Base-by-base conservation (phyloP, 2,888 invertebrate species). In the Agrochola macilenta region DNA sequence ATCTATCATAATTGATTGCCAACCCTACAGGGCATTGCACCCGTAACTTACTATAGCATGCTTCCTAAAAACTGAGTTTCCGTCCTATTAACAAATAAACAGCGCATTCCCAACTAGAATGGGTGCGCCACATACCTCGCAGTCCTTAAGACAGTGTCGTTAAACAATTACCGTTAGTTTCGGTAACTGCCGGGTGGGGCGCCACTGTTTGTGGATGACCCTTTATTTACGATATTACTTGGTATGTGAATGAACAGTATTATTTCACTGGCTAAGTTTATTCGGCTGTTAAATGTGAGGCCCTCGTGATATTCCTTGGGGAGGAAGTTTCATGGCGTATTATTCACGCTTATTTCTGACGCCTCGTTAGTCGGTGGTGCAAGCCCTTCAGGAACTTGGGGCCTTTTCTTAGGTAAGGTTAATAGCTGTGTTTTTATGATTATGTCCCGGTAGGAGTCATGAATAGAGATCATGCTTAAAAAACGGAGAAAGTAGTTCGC, bases 81-180 rank as follows among this genome's bases (percentile, higher is more conserved):
- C 60, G 39, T 63, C 63, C 63, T 65, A 71, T 78, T 76, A 78
- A 78, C 81, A 77, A 85, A 85, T 54, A 81, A 81, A 85, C 43
- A 83, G 65, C 76, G 58, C 64, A 77, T 77, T 72, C 69, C 76
- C 69, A 74, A 77, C 73, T 68, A 64, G 49, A 84, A 83, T 68
- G 74, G 83, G 69, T 54, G 74, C 75, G 65, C 78, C 76, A 78
- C 88, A 88, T 87, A 83, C 88, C 81, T n/a, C 54, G 65, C 73
- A 80, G 79, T 84, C 84, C 88, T 86, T 83, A 88, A 86, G 81
- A 83, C 85, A 74, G 83, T 82, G 88, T 87, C 86, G 89, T 90
- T 88, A 89, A 88, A 90, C 89, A 89, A 90, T 90, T 90, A 90
- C 87, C 87, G 88, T 89, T 89, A 89, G 87, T 90, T 90, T 85